These are phyloP conservation scores for Xanthorhoe spadicearia DNA, from an alignment of 2,888 invertebrate species.

Conservation along the genomic window DNA sequence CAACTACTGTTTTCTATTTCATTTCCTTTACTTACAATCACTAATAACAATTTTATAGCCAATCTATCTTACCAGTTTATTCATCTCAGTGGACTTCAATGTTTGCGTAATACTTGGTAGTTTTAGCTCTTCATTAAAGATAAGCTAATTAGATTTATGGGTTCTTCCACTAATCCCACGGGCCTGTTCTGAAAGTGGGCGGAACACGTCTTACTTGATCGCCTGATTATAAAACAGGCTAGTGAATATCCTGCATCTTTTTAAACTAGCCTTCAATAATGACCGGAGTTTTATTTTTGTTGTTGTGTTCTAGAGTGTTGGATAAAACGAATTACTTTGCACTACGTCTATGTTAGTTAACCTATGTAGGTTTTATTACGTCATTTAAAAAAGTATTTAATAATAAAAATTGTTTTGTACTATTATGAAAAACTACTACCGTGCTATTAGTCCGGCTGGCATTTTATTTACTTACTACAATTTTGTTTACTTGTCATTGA, in stretches of 20 bases:
- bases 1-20: no score
- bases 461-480: no score
- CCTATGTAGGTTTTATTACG: background rate
- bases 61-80: background rate
- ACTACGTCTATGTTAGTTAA: background rate
- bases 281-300: background rate
- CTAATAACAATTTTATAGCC: background rate
- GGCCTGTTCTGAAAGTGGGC: constrained; percentile 34
- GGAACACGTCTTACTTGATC: constrained; percentile 37
- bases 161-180: constrained; percentile 25
- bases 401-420: no score
- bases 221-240: constrained; percentile 24
- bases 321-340: background rate
- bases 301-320: background rate
- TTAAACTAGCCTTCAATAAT: background rate
- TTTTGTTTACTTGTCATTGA: no score
- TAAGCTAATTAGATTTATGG: constrained; percentile 22
- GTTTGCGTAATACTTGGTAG: background rate
- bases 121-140: constrained; percentile 1
- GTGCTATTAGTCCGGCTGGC: no score
- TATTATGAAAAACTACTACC: no score
- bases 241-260: constrained; percentile 2
- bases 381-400: no score
- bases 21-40: background rate
- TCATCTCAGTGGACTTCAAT: background rate